Evolutionary conservation across 2,113 vertebrate genomes (phyloP), one percentile per base, ranked within the genome.

Genomic region (Coryphaenoides rupestris): DNA sequence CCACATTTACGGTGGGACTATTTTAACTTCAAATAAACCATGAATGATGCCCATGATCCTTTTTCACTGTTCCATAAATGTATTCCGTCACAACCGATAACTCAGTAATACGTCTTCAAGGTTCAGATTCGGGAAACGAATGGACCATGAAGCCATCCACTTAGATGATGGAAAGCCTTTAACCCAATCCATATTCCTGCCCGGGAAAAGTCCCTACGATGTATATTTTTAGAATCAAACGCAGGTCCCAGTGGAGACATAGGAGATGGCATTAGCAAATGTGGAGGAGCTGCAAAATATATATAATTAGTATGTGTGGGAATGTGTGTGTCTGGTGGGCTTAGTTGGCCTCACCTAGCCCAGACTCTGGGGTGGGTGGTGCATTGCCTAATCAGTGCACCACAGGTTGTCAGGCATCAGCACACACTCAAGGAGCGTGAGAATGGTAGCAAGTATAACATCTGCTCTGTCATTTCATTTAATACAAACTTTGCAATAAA

Each of bases 141-240:
- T 73, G 59, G 49, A 71, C 62, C 73, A 76, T 58, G 50, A 78
- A 57, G 19, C 55, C 46, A 49, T 60, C 47, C 22, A 33, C 14
- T 23, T 52, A 15, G 73, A 69, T 21, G 58, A 63, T 70, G 55
- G 53, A 84, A 84, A 78, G 33, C 57, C 61, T 72, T 23, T 60
- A 63, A 64, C 64, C 66, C 75, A 50, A 79, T 52, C 65, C 21
- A 63, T 57, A 66, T 78, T 78, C 75, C 70, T 72, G 60, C 64
- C n/a, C 62, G 74, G 21, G 63, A 75, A 13, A n/a, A 1, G 0
- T 21, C 45, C 19, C 60, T 66, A 72, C 55, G 6, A 0, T 63
- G 65, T 67, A 28, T 62, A 55, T 14, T 28, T 73, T 80, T 68
- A 67, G 63, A 54, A 70, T 56, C 3, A 60, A 60, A 72, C 21